These are phyloP conservation scores for Dugesia japonica DNA, from an alignment of 2,888 invertebrate genomes.

Conservation along the genomic window DNA sequence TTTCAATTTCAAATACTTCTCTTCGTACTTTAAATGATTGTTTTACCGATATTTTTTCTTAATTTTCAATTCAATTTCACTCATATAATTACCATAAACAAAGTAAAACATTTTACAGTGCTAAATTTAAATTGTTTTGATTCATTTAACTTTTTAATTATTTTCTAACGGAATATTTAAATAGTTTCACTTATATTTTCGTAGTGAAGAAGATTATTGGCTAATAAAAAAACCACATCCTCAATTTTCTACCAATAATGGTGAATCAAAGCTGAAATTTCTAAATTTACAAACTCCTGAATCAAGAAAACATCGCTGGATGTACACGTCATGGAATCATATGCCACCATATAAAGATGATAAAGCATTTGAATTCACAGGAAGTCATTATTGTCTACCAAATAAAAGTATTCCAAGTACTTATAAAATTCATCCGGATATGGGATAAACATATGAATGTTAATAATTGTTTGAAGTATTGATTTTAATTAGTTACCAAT, in stretches of 20 bases:
- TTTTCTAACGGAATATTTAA: too few relatives aligned
- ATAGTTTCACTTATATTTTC: too few relatives aligned
- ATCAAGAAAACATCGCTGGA: neutral
- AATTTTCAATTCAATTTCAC: too few relatives aligned
- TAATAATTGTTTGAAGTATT: neutral
- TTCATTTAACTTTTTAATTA: too few relatives aligned
- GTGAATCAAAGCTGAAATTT: conserved; percentile 6
- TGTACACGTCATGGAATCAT: neutral
- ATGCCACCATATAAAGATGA: conserved; percentile 1
- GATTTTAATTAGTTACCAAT: too few relatives aligned
- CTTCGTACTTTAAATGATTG: too few relatives aligned
- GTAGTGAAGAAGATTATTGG: conserved; percentile 3
- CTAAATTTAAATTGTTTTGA: too few relatives aligned
- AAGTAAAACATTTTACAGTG: too few relatives aligned
- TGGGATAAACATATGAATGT: neutral
- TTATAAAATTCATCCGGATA: conserved; percentile 3
- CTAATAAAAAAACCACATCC: neutral
- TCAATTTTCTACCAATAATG: neutral
- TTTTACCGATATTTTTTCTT: too few relatives aligned
- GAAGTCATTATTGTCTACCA: neutral
- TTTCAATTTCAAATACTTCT: too few relatives aligned
- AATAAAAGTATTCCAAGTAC: neutral
- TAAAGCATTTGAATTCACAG: neutral
- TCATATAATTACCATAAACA: too few relatives aligned
- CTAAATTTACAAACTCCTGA: neutral